These are phyloP conservation scores for Macaria liturata DNA, from an alignment of 2,888 invertebrate species.

Conservation along the genomic window DNA sequence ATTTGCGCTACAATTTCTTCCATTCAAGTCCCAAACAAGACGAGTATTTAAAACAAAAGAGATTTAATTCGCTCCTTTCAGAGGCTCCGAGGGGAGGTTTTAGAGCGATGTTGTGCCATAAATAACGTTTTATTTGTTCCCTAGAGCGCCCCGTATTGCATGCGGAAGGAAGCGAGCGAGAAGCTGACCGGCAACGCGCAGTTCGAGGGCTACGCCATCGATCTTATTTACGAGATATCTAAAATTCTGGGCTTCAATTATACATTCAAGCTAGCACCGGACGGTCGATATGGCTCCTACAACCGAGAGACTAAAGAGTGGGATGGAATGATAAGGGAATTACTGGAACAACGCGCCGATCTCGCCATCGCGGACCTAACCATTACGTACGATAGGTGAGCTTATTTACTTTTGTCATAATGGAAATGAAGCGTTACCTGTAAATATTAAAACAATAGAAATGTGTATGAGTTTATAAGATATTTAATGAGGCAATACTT, in stretches of 20 bases:
- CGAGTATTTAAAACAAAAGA: slow-evolving; percentile 2
- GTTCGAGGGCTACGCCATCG: slow-evolving; percentile 97
- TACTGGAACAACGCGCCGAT: slow-evolving; percentile 95
- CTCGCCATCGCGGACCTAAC: slow-evolving; percentile 98
- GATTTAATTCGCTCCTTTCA: not conserved
- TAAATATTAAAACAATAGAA: too few species aligned
- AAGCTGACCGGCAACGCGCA: slow-evolving; percentile 94
- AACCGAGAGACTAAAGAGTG: slow-evolving; percentile 93
- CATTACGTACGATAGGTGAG: slow-evolving; percentile 97
- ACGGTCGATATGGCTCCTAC: slow-evolving; percentile 92
- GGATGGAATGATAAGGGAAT: slow-evolving; percentile 95
- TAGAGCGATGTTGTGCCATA: slow-evolving; percentile 19
- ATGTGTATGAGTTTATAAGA: too few species aligned
- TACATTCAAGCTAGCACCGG: slow-evolving; percentile 92
- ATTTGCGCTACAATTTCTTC: not conserved
- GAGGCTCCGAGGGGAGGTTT: slow-evolving; percentile 8
- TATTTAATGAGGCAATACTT: too few species aligned
- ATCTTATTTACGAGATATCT: slow-evolving; percentile 96
- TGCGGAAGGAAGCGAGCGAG: slow-evolving; percentile 94
- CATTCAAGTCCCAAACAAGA: not conserved
- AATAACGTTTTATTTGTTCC: slow-evolving; percentile 49
- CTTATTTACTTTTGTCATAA: too few species aligned
- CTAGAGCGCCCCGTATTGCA: slow-evolving; percentile 97
- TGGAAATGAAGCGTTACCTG: too few species aligned
- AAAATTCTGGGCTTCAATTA: slow-evolving; percentile 94